These are phyloP conservation scores for Noctua janthe DNA, from an alignment of 2,888 invertebrate genomes.

Conservation along the genomic window DNA sequence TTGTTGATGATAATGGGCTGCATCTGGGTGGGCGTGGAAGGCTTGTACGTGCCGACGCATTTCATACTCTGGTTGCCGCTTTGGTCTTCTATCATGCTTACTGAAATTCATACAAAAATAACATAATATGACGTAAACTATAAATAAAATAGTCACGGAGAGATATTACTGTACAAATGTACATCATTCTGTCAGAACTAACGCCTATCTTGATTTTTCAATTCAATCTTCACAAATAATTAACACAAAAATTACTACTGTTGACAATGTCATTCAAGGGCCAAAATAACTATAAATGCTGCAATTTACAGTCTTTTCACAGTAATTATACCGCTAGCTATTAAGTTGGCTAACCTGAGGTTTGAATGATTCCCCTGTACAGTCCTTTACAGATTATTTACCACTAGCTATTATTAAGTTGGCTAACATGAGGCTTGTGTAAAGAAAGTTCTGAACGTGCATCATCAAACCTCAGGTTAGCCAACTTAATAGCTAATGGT, in stretches of 20 bases:
- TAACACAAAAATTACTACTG: neutral
- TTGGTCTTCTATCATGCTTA: slow-evolving; percentile 83
- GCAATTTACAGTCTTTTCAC: neutral
- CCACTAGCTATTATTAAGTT: neutral
- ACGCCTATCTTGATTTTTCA: neutral
- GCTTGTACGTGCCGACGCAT: slow-evolving; percentile 83
- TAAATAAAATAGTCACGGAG: neutral
- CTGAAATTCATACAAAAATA: slow-evolving; percentile 67
- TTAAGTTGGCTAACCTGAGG: neutral
- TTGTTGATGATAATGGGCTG: slow-evolving; percentile 81
- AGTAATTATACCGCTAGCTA: neutral
- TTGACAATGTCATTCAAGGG: neutral
- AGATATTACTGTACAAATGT: neutral
- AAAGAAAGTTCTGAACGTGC: too few species aligned
- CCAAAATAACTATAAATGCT: neutral
- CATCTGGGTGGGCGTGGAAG: slow-evolving; percentile 62
- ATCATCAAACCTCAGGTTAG: neutral
- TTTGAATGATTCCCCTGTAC: neutral
- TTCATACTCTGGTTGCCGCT: slow-evolving; percentile 82
- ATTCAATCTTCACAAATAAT: too few species aligned
- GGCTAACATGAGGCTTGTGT: neutral
- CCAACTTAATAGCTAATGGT: too few species aligned
- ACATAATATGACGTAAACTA: neutral
- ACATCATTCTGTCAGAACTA: neutral
- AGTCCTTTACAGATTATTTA: neutral